A percentile compares a stretch with the other conserved stretches of the same genome.
phyloP scores from a whole-genome alignment of 1,140 invertebrate genomes.

The Acromyrmex charruanus region DNA sequence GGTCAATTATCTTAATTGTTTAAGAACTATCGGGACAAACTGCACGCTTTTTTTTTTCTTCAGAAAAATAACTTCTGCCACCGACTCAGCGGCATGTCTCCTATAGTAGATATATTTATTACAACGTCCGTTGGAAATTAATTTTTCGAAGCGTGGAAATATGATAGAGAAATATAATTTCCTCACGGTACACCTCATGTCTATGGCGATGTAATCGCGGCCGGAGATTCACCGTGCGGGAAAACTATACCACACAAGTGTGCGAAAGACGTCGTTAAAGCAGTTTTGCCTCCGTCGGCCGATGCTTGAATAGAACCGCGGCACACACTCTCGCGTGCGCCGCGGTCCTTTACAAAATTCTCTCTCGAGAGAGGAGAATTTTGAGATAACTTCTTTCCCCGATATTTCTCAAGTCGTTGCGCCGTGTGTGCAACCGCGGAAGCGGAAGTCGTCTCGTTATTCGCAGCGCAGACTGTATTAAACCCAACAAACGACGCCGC shows the following conservation, averaged over 20 bases:
- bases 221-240: background rate
- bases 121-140: slow-evolving; percentile 9
- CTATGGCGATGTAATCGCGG: slow-evolving; percentile 19
- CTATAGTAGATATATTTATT: background rate
- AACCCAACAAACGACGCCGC: background rate
- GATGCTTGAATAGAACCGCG: slow-evolving; percentile 13
- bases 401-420: slow-evolving; percentile 53
- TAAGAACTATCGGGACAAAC: background rate
- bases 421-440: slow-evolving; percentile 14
- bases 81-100: background rate
- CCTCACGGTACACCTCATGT: background rate
- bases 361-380: slow-evolving; percentile 12
- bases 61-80: background rate
- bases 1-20: background rate
- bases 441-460: slow-evolving; percentile 34
- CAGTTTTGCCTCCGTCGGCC: slow-evolving; percentile 15
- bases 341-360: slow-evolving; percentile 37
- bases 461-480: slow-evolving; percentile 20
- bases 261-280: slow-evolving; percentile 33
- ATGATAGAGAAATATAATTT: slow-evolving; percentile 40
- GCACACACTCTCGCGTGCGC: background rate
- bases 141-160: slow-evolving; percentile 15
- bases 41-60: background rate
- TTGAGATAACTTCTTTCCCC: slow-evolving; percentile 47
- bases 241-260: slow-evolving; percentile 33